Base-by-base conservation (phyloP, 2,888 invertebrate species). In the Epinotia bilunana region DNA sequence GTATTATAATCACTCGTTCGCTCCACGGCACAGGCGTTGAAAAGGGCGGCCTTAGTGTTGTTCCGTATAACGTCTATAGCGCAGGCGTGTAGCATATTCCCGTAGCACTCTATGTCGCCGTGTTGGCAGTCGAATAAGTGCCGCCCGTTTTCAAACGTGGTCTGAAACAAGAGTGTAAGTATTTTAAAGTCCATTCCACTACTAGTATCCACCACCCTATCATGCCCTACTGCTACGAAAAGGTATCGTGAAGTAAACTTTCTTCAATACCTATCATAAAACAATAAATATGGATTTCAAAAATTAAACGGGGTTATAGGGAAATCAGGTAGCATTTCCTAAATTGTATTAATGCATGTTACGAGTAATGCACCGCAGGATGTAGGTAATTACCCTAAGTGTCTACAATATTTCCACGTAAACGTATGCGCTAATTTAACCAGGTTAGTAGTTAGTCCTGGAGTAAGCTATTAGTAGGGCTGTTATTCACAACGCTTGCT, bases 71-170 rank as follows among this genome's bases (percentile, higher is more conserved):
- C 83, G 79, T 96, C 94, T 68, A 96, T 94, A 0, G 95, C 95
- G 86, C 97, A 98, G 0, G 97, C 96, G 86, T 98, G 98, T 73
- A 97, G 94, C 81, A 95, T 97, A 88, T 98, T 98, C 0, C 96
- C 97, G 80, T 95, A 95, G 85, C 98, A 98, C 88, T 98, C 97
- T 0, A 90, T 82, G 3, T 87, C 85, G 1, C 96, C 97, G 87
- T 98, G 98, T 84, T 98, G 98, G 84, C 98, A 98, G 28, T 90
- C 90, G 85, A 98, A 97, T 75, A 67, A 73, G 71, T 84, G 83
- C 0, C 75, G 76, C 1, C 83, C 82, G 3, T 79, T 70, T 7
- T 81, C 72, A 20, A 77, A 73, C 43, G 67, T 70, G 2, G 87
- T 88, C 89, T 90, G 82, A 33, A 84, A 82, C 46, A 65, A 64